Percentiles rank a stretch among this genome's conserved stretches.
These are phyloP conservation scores for Salvelinus alpinus DNA, from an alignment of 2,113 vertebrate species.

Conservation along the genomic window DNA sequence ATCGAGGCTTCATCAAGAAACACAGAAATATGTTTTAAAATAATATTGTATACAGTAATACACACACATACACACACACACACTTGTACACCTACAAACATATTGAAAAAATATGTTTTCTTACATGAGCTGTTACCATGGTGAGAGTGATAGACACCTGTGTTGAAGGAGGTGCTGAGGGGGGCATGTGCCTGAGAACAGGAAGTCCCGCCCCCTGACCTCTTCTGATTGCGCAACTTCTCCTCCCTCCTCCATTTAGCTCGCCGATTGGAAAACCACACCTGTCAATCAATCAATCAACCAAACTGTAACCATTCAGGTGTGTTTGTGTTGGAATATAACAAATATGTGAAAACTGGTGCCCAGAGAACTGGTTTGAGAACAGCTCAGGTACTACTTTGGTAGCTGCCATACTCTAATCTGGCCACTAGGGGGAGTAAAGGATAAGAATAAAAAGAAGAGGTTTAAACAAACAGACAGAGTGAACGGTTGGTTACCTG, in stretches of 20 bases:
- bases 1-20: conserved; percentile 50
- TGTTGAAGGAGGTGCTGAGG: conserved; percentile 63
- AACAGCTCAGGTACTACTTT: too few species aligned
- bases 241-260: conserved; percentile 81
- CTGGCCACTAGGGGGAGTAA: neutral
- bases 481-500: conserved; percentile 54
- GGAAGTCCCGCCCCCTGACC: conserved; percentile 56
- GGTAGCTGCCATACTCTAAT: neutral
- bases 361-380: too few species aligned
- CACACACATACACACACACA: too few species aligned
- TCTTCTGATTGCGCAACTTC: conserved; percentile 73
- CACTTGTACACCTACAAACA: too few species aligned
- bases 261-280: conserved; percentile 83
- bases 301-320: neutral
- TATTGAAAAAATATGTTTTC: neutral
- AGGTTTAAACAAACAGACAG: neutral
- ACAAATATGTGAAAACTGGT: too few species aligned
- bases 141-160: conserved; percentile 62
- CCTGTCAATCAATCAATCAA: conserved; percentile 55
- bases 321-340: neutral
- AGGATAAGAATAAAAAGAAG: neutral
- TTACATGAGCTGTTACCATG: conserved; percentile 51
- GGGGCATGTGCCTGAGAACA: conserved; percentile 59
- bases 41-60: neutral
- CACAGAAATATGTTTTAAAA: neutral